These are phyloP conservation scores for Aricia agestis DNA, from an alignment of 1,140 invertebrate genomes.

Conservation along the genomic window DNA sequence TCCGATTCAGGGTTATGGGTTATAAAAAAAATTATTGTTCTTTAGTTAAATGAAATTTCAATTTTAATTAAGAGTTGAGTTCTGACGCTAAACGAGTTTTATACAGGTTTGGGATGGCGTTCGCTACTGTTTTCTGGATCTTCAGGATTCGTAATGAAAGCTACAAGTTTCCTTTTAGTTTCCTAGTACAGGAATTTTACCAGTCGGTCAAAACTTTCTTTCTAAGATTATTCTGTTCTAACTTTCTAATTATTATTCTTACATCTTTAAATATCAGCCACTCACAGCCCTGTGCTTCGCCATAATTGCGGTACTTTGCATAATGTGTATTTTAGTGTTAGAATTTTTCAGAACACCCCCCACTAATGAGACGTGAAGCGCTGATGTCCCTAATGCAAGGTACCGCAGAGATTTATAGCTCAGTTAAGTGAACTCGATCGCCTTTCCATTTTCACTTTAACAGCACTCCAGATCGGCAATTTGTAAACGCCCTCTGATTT, in stretches of 20 bases:
- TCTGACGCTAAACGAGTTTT: neutral
- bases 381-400: slow-evolving; percentile 53
- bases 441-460: slow-evolving; percentile 32
- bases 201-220: neutral
- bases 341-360: slow-evolving; percentile 56
- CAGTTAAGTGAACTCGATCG: slow-evolving; percentile 62
- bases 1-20: slow-evolving; percentile 31
- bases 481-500: slow-evolving; percentile 24
- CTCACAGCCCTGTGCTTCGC: slow-evolving; percentile 18
- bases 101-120: neutral
- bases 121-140: no score
- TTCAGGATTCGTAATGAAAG: neutral
- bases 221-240: neutral
- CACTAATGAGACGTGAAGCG: slow-evolving; percentile 67
- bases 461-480: slow-evolving; percentile 33
- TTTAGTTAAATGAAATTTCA: neutral
- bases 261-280: neutral
- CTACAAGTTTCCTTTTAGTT: no score
- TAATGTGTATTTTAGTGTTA: slow-evolving; percentile 73
- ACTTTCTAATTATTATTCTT: neutral
- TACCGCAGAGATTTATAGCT: slow-evolving; percentile 52
- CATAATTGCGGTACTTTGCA: slow-evolving; percentile 69
- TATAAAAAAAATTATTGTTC: slow-evolving; percentile 9
- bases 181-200: no score
- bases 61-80: neutral